Conservation (phyloP, 2,797 vertebrate genomes). For the Sebastes hopkinsi region DNA sequence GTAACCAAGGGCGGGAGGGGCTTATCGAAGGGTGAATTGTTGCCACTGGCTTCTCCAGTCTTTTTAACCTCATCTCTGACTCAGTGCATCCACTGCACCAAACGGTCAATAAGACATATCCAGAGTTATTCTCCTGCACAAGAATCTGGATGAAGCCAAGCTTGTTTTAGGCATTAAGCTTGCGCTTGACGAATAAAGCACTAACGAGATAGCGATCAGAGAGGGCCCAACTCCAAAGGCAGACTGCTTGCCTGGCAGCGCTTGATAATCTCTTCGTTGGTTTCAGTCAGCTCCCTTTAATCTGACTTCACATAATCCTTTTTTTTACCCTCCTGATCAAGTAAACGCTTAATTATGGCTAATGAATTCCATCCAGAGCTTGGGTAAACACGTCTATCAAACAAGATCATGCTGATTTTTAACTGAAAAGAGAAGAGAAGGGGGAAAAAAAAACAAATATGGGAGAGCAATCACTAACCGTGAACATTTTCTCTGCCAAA, state of each 20-base stretch:
- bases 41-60: neutral
- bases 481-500: conserved; percentile 53
- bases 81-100: conserved; percentile 22
- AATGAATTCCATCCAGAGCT: conserved; percentile 84
- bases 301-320: conserved; percentile 84
- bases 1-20: neutral
- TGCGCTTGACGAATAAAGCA: conserved; percentile 77
- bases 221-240: conserved; percentile 76
- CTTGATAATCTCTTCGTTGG: conserved; percentile 82
- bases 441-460: conserved; percentile 38
- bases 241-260: conserved; percentile 78
- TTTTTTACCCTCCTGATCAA: conserved; percentile 82
- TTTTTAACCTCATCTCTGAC: conserved; percentile 24
- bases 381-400: conserved; percentile 83
- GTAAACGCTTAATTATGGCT: conserved; percentile 83
- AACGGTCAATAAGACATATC: conserved; percentile 60
- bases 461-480: conserved; percentile 43
- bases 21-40: neutral
- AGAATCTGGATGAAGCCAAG: conserved; percentile 67
- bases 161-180: conserved; percentile 75
- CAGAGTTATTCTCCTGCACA: conserved; percentile 48
- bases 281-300: conserved; percentile 79
- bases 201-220: conserved; percentile 82
- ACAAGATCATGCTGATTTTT: conserved; percentile 74
- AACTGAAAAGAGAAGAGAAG: conserved; percentile 58